Conservation (phyloP, 2,797 vertebrate species). For the Oreonectes daqikongensis region DNA sequence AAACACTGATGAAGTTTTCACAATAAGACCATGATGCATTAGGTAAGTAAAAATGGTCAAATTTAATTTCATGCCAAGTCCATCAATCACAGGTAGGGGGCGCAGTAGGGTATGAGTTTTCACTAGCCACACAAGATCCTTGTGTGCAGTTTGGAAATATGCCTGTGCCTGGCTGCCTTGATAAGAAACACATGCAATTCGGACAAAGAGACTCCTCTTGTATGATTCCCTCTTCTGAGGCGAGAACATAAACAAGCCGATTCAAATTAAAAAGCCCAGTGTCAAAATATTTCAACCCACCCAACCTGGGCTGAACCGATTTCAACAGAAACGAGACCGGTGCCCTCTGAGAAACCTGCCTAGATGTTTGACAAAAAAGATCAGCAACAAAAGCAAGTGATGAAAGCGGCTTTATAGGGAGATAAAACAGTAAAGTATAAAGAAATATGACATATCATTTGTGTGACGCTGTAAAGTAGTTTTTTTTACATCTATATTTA, state of each 20-base stretch:
- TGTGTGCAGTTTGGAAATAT: slow-evolving; percentile 52
- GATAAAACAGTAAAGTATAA: slow-evolving; percentile 29
- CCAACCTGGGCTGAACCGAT: slow-evolving; percentile 56
- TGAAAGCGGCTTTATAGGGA: slow-evolving; percentile 36
- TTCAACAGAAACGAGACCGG: slow-evolving; percentile 45
- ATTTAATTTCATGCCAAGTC: slow-evolving; percentile 29
- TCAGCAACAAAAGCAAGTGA: slow-evolving; percentile 40
- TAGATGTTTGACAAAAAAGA: slow-evolving; percentile 39
- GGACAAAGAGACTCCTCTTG: slow-evolving; percentile 58
- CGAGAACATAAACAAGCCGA: slow-evolving; percentile 62
- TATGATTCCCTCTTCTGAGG: slow-evolving; percentile 58
- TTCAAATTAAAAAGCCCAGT: slow-evolving; percentile 61
- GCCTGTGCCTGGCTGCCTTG: slow-evolving; percentile 57
- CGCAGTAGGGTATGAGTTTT: slow-evolving; percentile 41
- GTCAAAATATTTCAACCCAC: slow-evolving; percentile 62
- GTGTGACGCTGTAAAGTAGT: slow-evolving; percentile 16
- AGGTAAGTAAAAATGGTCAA: neutral
- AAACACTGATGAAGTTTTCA: neutral
- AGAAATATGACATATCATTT: slow-evolving; percentile 26
- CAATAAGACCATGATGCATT: neutral
- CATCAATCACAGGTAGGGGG: slow-evolving; percentile 52
- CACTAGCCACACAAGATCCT: slow-evolving; percentile 38
- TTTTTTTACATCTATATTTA: slow-evolving; percentile 24
- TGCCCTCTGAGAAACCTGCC: slow-evolving; percentile 45
- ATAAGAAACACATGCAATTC: slow-evolving; percentile 64